Evolutionary conservation across 1,140 invertebrate species (phyloP), one percentile per base, ranked within the genome.

Genomic region (Tachypleus tridentatus): DNA sequence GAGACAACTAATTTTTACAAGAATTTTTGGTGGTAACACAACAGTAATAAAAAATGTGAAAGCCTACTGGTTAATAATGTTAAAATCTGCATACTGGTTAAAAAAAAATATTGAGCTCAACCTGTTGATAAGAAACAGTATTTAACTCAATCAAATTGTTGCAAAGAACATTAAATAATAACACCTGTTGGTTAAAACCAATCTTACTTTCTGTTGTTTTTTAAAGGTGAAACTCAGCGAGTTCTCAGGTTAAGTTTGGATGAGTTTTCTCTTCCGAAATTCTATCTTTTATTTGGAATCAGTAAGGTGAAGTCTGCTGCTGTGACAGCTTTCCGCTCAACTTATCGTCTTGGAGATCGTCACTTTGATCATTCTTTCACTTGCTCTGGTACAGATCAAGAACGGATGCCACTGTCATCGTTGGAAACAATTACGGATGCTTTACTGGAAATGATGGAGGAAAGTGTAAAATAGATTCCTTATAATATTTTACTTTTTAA

Each of bases 241-340:
- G 87, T 97, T 0, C 78, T 98, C 4, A 84, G 92, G 58, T 83
- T 98, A 71, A 93, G 91, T 57, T 78, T 98, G 58, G 94, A 97
- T 73, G 95, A 98, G 78, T 98, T 98, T 78, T 95, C 93, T 0
- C 77, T 98, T 62, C 90, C 92, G 3, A 98, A 98, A 79, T 98
- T 97, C 79, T 97, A 97, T 77, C 81, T 94, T 62, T 82, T 98
- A 52, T 98, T 98, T 79, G 95, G 95, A 59, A 97, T 98, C 66
- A 97, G 91, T 71, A 95, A 97, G 77, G 93, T 97, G 0, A 97
- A 98, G 76, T 97, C 93, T 1, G 93, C 95, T 3, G 93, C 94
- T 2, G 93, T 96, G 0, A 97, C 93, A 29, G 95, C 95, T 4
- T 98, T 98, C 76, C 82, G 89, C 61, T 91, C 89, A 4, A 89